Percentiles rank a stretch among this genome's conserved stretches.
Evolutionary conservation across 2,113 vertebrate species (phyloP).

Genomic region (Odobenus rosmarus): DNA sequence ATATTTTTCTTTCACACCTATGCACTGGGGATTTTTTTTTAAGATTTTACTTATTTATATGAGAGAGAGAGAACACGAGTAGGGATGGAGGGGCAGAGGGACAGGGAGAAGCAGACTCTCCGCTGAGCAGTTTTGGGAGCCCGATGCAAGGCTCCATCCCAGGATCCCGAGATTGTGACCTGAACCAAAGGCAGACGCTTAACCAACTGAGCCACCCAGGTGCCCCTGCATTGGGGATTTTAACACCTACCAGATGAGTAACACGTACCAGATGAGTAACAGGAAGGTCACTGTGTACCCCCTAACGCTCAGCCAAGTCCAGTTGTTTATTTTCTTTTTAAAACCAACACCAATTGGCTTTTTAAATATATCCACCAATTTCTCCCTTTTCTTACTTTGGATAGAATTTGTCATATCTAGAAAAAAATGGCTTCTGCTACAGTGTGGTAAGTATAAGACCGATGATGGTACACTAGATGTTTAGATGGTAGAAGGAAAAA

Average conservation of each 20-base stretch:
- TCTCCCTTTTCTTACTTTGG: not conserved
- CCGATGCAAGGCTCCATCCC: not conserved
- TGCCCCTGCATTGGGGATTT: not conserved
- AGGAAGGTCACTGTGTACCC: not conserved
- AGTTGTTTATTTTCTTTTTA: not conserved
- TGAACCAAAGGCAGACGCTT: not conserved
- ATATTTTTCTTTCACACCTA: not conserved
- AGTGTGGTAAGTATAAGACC: not conserved
- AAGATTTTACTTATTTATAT: not conserved
- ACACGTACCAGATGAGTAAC: not conserved
- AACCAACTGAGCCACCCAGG: not conserved
- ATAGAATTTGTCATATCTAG: not conserved
- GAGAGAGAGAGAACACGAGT: not conserved
- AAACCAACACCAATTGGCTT: not conserved
- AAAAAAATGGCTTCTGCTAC: not conserved
- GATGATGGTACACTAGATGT: not conserved
- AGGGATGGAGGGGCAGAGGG: not conserved
- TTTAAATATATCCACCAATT: not conserved
- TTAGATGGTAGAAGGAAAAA: conserved; percentile 6
- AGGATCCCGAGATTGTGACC: not conserved
- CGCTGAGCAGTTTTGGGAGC: not conserved
- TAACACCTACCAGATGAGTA: not conserved
- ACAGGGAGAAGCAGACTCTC: not conserved
- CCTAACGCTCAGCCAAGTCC: not conserved
- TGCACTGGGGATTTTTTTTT: not conserved